Evolutionary conservation across 2,888 invertebrate genomes (phyloP).

Genomic region (Macrosoma leucophasiata): DNA sequence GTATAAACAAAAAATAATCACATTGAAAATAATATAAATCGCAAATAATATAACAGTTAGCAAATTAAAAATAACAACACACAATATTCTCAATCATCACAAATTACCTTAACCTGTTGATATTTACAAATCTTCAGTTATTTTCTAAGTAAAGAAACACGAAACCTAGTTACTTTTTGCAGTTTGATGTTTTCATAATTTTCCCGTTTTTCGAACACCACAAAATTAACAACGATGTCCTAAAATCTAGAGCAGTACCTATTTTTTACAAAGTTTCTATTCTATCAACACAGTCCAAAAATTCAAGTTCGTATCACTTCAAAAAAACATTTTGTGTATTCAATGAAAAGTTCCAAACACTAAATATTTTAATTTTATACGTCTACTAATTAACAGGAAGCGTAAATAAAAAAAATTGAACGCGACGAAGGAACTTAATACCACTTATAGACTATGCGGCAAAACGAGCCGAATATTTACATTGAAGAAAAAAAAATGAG

Average conservation of each 20-base stretch:
- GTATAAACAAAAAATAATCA: neutral
- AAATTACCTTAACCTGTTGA: conserved; percentile 33
- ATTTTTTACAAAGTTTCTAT: conserved; percentile 34
- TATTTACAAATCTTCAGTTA: conserved; percentile 31
- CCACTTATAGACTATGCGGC: conserved; percentile 74
- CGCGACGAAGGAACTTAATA: conserved; percentile 68
- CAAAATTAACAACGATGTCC: conserved; percentile 36
- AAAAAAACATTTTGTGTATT: conserved; percentile 36
- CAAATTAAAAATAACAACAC: conserved; percentile 11
- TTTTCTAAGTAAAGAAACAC: conserved; percentile 29
- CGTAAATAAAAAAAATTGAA: conserved; percentile 39
- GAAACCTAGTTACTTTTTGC: conserved; percentile 30
- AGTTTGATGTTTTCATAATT: conserved; percentile 21
- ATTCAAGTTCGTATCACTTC: conserved; percentile 44
- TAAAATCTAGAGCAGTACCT: conserved; percentile 37
- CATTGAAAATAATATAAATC: conserved; percentile 11
- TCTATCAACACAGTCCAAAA: conserved; percentile 37
- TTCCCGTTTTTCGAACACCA: conserved; percentile 35
- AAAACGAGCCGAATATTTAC: conserved; percentile 73
- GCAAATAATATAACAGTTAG: conserved; percentile 11
- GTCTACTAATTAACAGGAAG: conserved; percentile 44
- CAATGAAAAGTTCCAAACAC: conserved; percentile 44
- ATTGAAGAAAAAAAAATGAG: conserved; percentile 74
- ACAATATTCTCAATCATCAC: conserved; percentile 15
- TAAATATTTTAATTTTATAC: conserved; percentile 39